phyloP scores from a whole-genome alignment of 2,888 invertebrate species.

The Leptinotarsa rubiginosa region DNA sequence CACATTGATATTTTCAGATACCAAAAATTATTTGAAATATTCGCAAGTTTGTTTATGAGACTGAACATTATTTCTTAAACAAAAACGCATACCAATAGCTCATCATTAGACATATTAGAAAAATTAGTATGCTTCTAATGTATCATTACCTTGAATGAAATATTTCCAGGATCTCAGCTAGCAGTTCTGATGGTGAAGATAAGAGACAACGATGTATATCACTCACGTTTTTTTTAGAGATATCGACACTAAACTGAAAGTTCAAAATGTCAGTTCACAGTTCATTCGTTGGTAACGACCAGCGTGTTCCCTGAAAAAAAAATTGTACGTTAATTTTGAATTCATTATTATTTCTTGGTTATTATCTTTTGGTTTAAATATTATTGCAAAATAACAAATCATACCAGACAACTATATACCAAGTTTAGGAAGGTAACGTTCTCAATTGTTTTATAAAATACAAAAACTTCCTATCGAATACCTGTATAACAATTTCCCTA shows the following conservation, averaged over 20 bases:
- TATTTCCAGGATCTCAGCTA: slow-evolving; percentile 45
- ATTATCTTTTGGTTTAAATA: too few relatives aligned
- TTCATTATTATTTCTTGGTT: neutral
- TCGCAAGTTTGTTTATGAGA: too few relatives aligned
- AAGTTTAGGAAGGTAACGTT: too few relatives aligned
- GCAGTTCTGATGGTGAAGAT: slow-evolving; percentile 16
- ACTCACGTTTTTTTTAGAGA: slow-evolving; percentile 40
- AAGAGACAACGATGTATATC: slow-evolving; percentile 24
- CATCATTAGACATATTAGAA: neutral
- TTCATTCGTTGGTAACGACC: neutral
- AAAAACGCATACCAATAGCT: too few relatives aligned
- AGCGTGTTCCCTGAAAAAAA: slow-evolving; percentile 23
- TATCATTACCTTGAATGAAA: slow-evolving; percentile 52
- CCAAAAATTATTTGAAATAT: too few relatives aligned
- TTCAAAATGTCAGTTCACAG: slow-evolving; percentile 28
- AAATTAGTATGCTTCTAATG: neutral
- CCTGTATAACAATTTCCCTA: too few relatives aligned
- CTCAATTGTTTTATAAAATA: too few relatives aligned
- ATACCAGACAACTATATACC: too few relatives aligned
- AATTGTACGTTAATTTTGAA: neutral
- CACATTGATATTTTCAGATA: too few relatives aligned
- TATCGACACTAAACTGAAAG: slow-evolving; percentile 44
- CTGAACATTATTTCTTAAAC: too few relatives aligned
- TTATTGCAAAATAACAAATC: too few relatives aligned
- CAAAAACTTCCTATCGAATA: too few relatives aligned